A percentile compares a stretch with the other conserved stretches of the same genome.
Conservation (phyloP, 2,888 invertebrate species). For the Drosophila nr. fundita region DNA sequence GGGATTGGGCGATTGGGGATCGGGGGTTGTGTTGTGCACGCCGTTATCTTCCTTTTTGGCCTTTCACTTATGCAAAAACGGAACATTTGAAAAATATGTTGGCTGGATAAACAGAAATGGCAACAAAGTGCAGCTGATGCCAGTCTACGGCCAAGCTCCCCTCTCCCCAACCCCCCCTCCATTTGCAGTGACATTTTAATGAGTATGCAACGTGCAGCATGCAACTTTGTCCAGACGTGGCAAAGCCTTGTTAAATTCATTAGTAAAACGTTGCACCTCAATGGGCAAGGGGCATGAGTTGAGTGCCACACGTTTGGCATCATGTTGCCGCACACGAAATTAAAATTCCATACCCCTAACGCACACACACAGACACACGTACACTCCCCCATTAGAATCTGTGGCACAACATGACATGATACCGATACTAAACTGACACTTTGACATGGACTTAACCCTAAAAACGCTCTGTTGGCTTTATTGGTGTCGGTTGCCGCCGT, state of each 20-base stretch:
- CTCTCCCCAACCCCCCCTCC: slow-evolving; percentile 33
- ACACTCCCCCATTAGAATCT: slow-evolving; percentile 19
- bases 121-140: slow-evolving; percentile 78
- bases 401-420: slow-evolving; percentile 82
- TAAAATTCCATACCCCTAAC: slow-evolving; percentile 71
- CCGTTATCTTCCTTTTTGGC: slow-evolving; percentile 78
- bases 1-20: not conserved
- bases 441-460: slow-evolving; percentile 84
- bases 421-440: slow-evolving; percentile 85
- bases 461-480: slow-evolving; percentile 82
- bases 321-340: slow-evolving; percentile 81
- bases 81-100: slow-evolving; percentile 81
- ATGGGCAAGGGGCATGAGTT: slow-evolving; percentile 44
- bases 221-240: slow-evolving; percentile 53
- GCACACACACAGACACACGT: slow-evolving; percentile 17
- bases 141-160: slow-evolving; percentile 41
- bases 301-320: slow-evolving; percentile 74
- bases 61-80: slow-evolving; percentile 79
- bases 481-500: slow-evolving; percentile 76
- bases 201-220: slow-evolving; percentile 79
- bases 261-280: slow-evolving; percentile 81
- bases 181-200: slow-evolving; percentile 76
- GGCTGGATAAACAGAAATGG: slow-evolving; percentile 76
- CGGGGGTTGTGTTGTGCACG: not conserved
- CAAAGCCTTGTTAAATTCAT: slow-evolving; percentile 79